These are phyloP conservation scores for Chaetura pelagica DNA, from an alignment of 2,113 vertebrate species.

Conservation along the genomic window DNA sequence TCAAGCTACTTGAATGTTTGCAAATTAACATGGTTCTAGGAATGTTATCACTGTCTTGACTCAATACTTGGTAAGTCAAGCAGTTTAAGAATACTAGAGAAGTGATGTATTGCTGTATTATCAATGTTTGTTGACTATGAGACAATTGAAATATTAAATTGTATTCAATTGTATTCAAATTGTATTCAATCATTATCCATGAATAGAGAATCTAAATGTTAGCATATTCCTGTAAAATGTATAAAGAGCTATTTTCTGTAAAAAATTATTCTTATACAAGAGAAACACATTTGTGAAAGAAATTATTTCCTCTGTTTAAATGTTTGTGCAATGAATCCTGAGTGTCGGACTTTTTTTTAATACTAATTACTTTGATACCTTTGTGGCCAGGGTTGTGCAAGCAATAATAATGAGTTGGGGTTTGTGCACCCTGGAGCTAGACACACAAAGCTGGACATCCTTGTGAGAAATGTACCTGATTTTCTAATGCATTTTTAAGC, in stretches of 20 bases:
- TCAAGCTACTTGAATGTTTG: conserved; percentile 33
- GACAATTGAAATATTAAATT: background rate
- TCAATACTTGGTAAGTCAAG: background rate
- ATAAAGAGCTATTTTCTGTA: conserved; percentile 80
- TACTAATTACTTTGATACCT: conserved; percentile 55
- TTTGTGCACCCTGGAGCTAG: background rate
- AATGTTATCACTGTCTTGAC: background rate
- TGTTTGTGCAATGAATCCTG: conserved; percentile 71
- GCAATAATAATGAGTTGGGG: conserved; percentile 39
- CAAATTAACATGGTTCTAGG: conserved; percentile 10
- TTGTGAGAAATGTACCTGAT: background rate
- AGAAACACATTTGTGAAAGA: conserved; percentile 73
- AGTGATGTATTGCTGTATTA: background rate
- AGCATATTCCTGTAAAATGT: conserved; percentile 59
- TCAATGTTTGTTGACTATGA: background rate
- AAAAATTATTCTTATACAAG: conserved; percentile 79
- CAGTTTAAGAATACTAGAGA: background rate
- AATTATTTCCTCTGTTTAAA: conserved; percentile 71
- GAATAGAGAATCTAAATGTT: conserved; percentile 29
- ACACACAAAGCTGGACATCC: background rate
- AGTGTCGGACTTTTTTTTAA: conserved; percentile 59
- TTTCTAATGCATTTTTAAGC: background rate
- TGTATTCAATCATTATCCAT: background rate
- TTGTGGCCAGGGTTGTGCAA: conserved; percentile 46
- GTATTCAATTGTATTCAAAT: background rate